Evolutionary conservation across 2,113 vertebrate genomes (phyloP).

Genomic region (Stegastes partitus): DNA sequence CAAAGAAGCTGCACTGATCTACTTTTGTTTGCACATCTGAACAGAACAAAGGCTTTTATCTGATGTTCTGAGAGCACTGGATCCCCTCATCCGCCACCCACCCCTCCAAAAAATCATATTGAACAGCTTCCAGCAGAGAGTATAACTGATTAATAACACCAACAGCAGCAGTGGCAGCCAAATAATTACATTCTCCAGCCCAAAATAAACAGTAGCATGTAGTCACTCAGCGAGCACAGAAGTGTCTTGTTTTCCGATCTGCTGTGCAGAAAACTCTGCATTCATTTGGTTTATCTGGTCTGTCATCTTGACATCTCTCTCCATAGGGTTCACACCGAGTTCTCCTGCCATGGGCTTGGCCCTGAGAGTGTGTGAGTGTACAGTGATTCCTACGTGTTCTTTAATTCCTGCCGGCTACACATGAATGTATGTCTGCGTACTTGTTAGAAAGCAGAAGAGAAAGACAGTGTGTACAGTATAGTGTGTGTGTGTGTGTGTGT

Average conservation of each 20-base stretch:
- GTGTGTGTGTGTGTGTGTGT: background rate
- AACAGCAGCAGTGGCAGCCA: conserved; percentile 47
- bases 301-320: conserved; percentile 60
- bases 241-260: conserved; percentile 56
- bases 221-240: conserved; percentile 30
- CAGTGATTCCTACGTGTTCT: background rate
- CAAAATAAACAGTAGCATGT: conserved; percentile 61
- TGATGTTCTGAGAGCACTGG: conserved; percentile 24
- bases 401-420: conserved; percentile 18
- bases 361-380: conserved; percentile 16
- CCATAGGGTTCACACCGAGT: conserved; percentile 36
- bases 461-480: conserved; percentile 10
- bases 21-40: conserved; percentile 19
- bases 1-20: background rate
- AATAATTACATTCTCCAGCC: conserved; percentile 56
- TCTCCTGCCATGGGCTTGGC: conserved; percentile 15
- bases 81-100: conserved; percentile 1
- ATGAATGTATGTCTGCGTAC: background rate
- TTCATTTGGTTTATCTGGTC: conserved; percentile 49
- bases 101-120: conserved; percentile 8
- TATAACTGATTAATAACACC: conserved; percentile 61
- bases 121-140: conserved; percentile 57
- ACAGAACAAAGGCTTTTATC: conserved; percentile 31
- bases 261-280: conserved; percentile 53
- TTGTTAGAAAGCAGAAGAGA: conserved; percentile 6